Percentiles rank a stretch among this genome's conserved stretches.
Conservation (phyloP, 2,113 vertebrate species). For the Sceloporus tristichus region DNA sequence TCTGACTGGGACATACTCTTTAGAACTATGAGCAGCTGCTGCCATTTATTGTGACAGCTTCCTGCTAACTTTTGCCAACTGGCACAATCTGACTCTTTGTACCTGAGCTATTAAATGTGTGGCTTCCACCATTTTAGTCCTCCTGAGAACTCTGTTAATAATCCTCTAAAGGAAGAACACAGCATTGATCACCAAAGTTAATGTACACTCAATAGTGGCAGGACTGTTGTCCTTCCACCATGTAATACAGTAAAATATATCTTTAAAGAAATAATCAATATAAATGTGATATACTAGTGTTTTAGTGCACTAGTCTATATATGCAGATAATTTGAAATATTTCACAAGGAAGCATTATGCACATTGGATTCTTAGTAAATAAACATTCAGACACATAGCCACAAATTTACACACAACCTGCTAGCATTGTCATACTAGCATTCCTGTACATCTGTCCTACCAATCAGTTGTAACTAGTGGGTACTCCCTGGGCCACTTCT, state of each 20-base stretch:
- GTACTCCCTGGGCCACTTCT: background rate
- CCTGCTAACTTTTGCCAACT: slow-evolving; percentile 99
- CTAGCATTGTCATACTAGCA: background rate
- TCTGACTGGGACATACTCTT: slow-evolving; percentile 99
- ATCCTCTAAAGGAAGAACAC: slow-evolving; percentile 80
- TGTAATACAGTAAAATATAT: slow-evolving; percentile 62
- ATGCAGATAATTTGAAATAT: slow-evolving; percentile 6
- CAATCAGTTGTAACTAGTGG: background rate
- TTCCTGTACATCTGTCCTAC: background rate
- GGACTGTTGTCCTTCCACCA: slow-evolving; percentile 70
- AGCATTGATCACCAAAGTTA: slow-evolving; percentile 83
- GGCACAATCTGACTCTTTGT: slow-evolving; percentile 94
- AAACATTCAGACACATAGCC: background rate
- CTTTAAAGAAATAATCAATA: slow-evolving; percentile 50
- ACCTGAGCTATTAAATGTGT: slow-evolving; percentile 92
- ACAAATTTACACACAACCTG: background rate
- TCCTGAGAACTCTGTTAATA: slow-evolving; percentile 84
- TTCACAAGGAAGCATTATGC: slow-evolving; percentile 45
- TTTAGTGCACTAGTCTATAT: too few species aligned
- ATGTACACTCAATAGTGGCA: slow-evolving; percentile 71
- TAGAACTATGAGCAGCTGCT: slow-evolving; percentile 99
- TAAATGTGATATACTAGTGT: slow-evolving; percentile 36
- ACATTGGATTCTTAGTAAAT: slow-evolving; percentile 35
- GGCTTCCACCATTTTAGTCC: slow-evolving; percentile 87
- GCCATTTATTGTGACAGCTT: slow-evolving; percentile 99